Base-by-base conservation (phyloP, 2,888 invertebrate species). In the Trilocha varians region DNA sequence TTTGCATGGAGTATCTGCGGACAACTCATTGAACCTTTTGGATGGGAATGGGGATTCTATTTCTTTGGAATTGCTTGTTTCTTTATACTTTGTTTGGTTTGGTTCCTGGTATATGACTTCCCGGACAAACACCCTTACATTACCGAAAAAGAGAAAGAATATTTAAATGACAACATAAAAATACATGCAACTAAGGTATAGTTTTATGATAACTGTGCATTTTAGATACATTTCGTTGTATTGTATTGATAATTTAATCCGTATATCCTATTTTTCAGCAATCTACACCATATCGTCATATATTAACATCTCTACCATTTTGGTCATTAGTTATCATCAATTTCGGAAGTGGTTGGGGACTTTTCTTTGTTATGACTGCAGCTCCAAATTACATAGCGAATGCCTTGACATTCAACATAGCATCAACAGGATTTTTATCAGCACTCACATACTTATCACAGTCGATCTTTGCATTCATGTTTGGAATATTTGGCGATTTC, bases 21-120 rank as follows among this genome's bases (percentile, higher is more conserved):
- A 32, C 6, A 42, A 5, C 18, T 50, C 6, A 87, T 89, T 4
- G 84, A 87, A 35, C 41, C 53, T 0, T 57, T 83, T 2, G 88
- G 87, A 34, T 90, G 90, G 90, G 79, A 78, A 36, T 84, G 79
- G 77, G 89, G 86, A 1, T 90, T 88, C 71, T 88, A 89, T 32
- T 34, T 0, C 48, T 83, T 1, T 89, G 89, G 86, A 77, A 47
- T 53, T 79, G n/a, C 45, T 87, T 14, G 80, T 87, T 0, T 76
- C 72, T 3, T 44, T 3, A 36, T 41, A 25, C 1, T 40, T 11
- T 8, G 25, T 0, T 8, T 46, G 1, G 16, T 45, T 5, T 50
- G 48, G 42, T 46, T 42, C 18, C 34, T 38, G 16, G 39, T 48
- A 1, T 48, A 42, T 4, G 88, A 90, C 56, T 79, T 77, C 32